These are phyloP conservation scores for Heteromurus nitidus DNA, from an alignment of 2,888 invertebrate genomes.

Conservation along the genomic window DNA sequence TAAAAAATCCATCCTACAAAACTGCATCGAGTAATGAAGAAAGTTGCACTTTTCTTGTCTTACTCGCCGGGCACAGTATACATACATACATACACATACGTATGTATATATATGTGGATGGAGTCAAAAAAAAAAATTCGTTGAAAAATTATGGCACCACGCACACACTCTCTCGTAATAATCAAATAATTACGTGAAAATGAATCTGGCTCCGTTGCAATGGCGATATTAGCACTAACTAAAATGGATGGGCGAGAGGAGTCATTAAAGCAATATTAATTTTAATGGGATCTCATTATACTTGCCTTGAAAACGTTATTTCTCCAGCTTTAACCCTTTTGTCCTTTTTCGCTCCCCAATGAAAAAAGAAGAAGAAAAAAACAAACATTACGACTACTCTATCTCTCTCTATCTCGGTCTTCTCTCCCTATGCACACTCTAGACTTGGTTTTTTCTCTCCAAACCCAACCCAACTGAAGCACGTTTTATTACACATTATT, in stretches of 20 bases:
- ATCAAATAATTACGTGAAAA: conserved; percentile 25
- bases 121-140: too few relatives aligned
- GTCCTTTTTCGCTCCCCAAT: too few relatives aligned
- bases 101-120: too few relatives aligned
- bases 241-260: not conserved
- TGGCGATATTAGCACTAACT: not conserved
- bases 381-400: not conserved
- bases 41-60: too few relatives aligned
- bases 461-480: not conserved
- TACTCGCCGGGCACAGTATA: too few relatives aligned
- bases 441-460: not conserved
- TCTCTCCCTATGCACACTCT: not conserved
- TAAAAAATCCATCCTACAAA: too few relatives aligned
- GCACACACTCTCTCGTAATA: too few relatives aligned
- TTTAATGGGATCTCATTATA: conserved; percentile 39
- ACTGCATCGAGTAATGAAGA: too few relatives aligned
- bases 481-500: not conserved
- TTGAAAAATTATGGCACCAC: too few relatives aligned
- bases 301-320: not conserved
- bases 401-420: not conserved
- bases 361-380: not conserved
- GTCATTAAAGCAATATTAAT: conserved; percentile 47
- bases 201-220: conserved; percentile 8
- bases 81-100: too few relatives aligned
- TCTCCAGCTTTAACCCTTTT: too few relatives aligned